Conservation (phyloP, 2,797 vertebrate genomes). For the Saxicola maurus region DNA sequence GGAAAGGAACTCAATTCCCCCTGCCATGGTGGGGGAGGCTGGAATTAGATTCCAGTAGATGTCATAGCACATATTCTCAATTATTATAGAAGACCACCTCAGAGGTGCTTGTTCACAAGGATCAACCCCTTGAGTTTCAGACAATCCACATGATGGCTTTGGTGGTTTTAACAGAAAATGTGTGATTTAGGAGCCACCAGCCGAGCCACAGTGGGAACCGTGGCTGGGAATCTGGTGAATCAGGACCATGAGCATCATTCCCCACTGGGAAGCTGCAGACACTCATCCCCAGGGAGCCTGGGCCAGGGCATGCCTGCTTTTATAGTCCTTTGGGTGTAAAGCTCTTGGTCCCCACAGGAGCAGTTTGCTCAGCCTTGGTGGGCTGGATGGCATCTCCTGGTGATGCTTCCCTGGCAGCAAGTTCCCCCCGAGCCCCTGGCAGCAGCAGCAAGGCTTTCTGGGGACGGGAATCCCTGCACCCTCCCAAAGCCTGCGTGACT, state of each 20-base stretch:
- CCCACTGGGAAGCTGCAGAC: background rate
- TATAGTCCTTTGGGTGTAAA: background rate
- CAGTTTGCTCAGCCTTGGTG: background rate
- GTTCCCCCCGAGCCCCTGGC: background rate
- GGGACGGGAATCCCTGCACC: background rate
- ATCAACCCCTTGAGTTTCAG: background rate
- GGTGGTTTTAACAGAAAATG: background rate
- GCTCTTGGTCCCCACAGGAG: background rate
- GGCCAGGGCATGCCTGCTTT: background rate
- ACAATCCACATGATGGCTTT: background rate
- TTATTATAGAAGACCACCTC: rapidly evolving
- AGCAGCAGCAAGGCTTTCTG: background rate
- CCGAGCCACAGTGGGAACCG: rapidly evolving
- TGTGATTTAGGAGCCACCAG: rapidly evolving
- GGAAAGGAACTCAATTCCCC: background rate
- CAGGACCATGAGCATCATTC: rapidly evolving
- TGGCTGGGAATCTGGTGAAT: background rate
- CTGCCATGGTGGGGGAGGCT: background rate
- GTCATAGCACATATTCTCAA: background rate
- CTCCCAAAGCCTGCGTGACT: background rate
- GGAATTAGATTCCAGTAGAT: background rate
- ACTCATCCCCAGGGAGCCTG: background rate
- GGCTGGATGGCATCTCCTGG: background rate
- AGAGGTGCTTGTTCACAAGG: background rate
- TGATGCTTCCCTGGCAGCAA: background rate